Evolutionary conservation across 2,888 invertebrate genomes (phyloP), one percentile per base, ranked within the genome.

Genomic region (Dorcus hopei): DNA sequence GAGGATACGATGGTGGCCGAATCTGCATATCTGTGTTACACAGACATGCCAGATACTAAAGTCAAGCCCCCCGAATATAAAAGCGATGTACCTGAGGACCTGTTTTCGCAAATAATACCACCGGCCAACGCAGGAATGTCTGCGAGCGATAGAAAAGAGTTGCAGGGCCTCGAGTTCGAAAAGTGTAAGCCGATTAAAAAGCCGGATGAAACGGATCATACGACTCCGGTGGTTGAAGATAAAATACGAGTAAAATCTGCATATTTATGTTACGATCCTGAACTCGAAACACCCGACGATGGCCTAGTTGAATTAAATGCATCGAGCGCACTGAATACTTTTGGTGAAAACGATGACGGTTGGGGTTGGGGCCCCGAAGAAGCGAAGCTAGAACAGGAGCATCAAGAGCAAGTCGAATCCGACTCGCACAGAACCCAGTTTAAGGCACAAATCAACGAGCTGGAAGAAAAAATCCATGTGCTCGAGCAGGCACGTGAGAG

Each of bases 311-410:
- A 3, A 33, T 7, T 33, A 7, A 33, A 1, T 3, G 70, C 49
- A 19, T 40, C 39, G 7, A 43, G 39, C 33, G 56, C 66, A 63
- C 47, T 58, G 14, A 6, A 3, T 16, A 72, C 70, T 49, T 63
- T 79, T n/a, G 77, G 72, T 33, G 77, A 79, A 41, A 79, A 82
- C 54, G 83, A 83, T 53, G 86, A 86, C 58, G 83, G 82, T 49
- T 87, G 87, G 87, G 84, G 82, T n/a, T 85, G 82, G 80, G 81
- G 80, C 11, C 73, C 80, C 0, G 84, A 83, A 33, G 84, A 84
- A 66, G 81, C 79, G 0, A 79, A 77, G 59, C 65, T 81, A 11
- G 81, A 81, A 58, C 82, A 81, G 41, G 79, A 79, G 59, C 80
- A 82, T 62, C 74, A 77, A 16, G 71, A 73, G 58, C 67, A 67